Evolutionary conservation across 2,797 vertebrate genomes (phyloP), one percentile per base, ranked within the genome.

Genomic region (Gymnoscopelus braueri): DNA sequence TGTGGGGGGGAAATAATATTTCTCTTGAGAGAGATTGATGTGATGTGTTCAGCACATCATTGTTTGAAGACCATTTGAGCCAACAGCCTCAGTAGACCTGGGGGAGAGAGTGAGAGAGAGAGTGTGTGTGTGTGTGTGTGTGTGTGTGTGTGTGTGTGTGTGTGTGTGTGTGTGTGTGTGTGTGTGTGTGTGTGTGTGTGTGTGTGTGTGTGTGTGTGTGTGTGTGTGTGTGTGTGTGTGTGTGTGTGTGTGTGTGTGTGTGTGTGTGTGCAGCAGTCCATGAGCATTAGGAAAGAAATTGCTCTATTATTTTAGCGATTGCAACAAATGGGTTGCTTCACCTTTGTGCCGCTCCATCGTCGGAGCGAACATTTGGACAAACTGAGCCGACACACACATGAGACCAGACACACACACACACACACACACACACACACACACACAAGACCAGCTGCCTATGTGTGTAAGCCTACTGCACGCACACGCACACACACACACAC

Each of bases 21-120:
- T 93, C 88, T 91, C 81, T 78, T 85, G 85, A 89, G 86, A 74
- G 84, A 92, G 91, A 93, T 94, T 93, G 89, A 94, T 93, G 89
- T 80, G 83, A 92, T 92, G 88, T 90, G 87, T 81, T 90, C 80
- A 71, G 86, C 82, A 81, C 86, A 89, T 92, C 84, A 83, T 86
- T 89, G 87, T 91, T 85, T 83, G 87, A 81, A 77, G 88, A 89
- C 77, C 82, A 91, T 90, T 90, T 86, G 87, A 91, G 87, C 70
- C 83, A 91, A 92, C 89, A 86, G 90, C 79, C 83, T 91, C 87
- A 64, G 54, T 66, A 89, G 87, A 88, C 80, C 79, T 74, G 78
- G 50, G 57, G 60, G 24, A 44, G 15, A 10, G 59, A n/a, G 59
- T 47, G 59, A 11, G 59, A 19, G 14, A 51, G 61, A 8, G 49